Evolutionary conservation across 2,113 vertebrate genomes (phyloP), one percentile per base, ranked within the genome.

Genomic region (Urocolius indicus): DNA sequence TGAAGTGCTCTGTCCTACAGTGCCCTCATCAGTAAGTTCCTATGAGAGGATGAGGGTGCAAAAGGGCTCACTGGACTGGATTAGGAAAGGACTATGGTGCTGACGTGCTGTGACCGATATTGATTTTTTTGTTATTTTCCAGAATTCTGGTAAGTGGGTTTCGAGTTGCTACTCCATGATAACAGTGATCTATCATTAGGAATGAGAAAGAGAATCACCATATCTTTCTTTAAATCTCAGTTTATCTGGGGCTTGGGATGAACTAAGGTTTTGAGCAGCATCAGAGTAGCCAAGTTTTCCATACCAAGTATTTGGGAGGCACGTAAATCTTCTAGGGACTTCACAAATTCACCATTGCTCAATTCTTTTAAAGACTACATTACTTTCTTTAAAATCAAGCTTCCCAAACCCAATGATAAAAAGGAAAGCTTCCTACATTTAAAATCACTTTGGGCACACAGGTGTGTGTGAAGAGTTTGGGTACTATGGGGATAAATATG

Each of bases 1-100:
- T 22, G 30, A 80, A 93, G 88, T 84, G 79, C 68, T 84, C 68
- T 93, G 92, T 90, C 93, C 93, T 94, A 65, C 58, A 88, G 76
- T 90, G 88, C 86, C 92, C 86, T 93, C 93, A 78, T 57, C 94
- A 92, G 88, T 84, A 92, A 93, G 52, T 77, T 89, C 82, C 82
- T 85, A 11, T 0, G 2, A 46, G 79, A 90, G 45, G 69, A 30
- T n/a, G 43, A 54, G 59, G 66, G 84, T 80, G 79, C 67, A 87
- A 61, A 63, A 83, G 79, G 6, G 10, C 72, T 89, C 27, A 6
- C 34, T 5, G 3, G 61, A 6, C 22, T 46, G 79, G 32, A 27
- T 65, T 32, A 66, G 7, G 15, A 48, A 85, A 77, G 55, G 65
- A 30, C 52, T 62, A 34, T 0, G 2, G 10, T 77, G 62, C 43